phyloP scores from a whole-genome alignment of 2,113 vertebrate genomes.

The Podarcis raffonei region DNA sequence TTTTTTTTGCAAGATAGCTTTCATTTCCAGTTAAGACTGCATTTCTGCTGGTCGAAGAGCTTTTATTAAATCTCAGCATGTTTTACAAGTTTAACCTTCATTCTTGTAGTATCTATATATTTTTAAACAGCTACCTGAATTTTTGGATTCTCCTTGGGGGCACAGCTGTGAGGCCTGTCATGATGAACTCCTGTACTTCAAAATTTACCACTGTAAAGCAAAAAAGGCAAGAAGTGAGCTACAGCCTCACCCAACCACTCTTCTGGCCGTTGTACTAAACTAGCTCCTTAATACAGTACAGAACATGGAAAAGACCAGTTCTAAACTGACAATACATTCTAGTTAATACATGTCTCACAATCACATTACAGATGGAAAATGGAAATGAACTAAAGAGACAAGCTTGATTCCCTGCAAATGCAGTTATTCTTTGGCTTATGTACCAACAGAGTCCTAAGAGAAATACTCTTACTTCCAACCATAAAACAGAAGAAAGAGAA shows the following conservation, averaged over 20 bases:
- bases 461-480: slow-evolving; percentile 27
- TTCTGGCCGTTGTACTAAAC: not conserved
- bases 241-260: not conserved
- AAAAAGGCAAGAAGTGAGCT: not conserved
- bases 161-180: no score
- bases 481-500: not conserved
- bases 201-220: no score
- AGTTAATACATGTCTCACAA: not conserved
- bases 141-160: no score
- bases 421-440: not conserved
- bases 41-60: no score
- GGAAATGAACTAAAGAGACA: not conserved
- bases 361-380: not conserved
- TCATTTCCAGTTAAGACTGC: no score
- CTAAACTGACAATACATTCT: not conserved
- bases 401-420: not conserved
- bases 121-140: no score
- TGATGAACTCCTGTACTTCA: no score
- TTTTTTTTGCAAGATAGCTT: no score
- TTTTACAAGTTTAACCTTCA: no score
- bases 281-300: not conserved
- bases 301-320: not conserved
- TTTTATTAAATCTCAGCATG: no score
- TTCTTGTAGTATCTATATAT: no score
- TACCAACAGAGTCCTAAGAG: slow-evolving; percentile 1